These are phyloP conservation scores for Ichneumon xanthorius DNA, from an alignment of 2,888 invertebrate genomes.

Conservation along the genomic window DNA sequence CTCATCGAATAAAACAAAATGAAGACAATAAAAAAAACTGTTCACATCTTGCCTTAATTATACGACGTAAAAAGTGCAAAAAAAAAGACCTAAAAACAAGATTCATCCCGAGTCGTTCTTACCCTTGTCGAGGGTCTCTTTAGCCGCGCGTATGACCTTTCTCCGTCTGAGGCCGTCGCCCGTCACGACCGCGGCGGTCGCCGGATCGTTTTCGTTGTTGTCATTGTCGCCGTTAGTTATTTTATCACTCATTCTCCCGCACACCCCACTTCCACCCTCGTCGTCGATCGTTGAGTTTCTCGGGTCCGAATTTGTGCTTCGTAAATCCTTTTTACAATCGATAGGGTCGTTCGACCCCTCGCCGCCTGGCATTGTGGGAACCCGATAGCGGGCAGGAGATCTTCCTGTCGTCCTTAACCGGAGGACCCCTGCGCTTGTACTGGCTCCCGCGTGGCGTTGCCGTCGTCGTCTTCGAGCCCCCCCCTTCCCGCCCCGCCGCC, in stretches of 20 bases:
- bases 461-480: constrained; percentile 62
- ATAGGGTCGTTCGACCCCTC: constrained; percentile 82
- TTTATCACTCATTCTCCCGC: constrained; percentile 60
- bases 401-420: constrained; percentile 80
- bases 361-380: constrained; percentile 83
- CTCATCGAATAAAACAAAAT: too few relatives aligned
- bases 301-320: constrained; percentile 40
- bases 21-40: too few relatives aligned
- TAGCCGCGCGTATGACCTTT: constrained; percentile 87
- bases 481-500: not conserved
- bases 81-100: not conserved
- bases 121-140: constrained; percentile 87
- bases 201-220: constrained; percentile 73
- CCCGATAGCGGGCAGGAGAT: constrained; percentile 76
- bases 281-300: constrained; percentile 38
- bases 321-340: constrained; percentile 74
- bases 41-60: too few relatives aligned
- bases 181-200: constrained; percentile 76
- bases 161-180: constrained; percentile 85
- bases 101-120: constrained; percentile 68
- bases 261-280: constrained; percentile 49
- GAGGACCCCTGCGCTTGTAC: constrained; percentile 82
- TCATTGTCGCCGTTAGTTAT: constrained; percentile 63
- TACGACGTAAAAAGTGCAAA: not conserved
- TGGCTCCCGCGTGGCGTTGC: constrained; percentile 76